phyloP scores from a whole-genome alignment of 2,888 invertebrate genomes.

The Omphaloscelis lunosa region DNA sequence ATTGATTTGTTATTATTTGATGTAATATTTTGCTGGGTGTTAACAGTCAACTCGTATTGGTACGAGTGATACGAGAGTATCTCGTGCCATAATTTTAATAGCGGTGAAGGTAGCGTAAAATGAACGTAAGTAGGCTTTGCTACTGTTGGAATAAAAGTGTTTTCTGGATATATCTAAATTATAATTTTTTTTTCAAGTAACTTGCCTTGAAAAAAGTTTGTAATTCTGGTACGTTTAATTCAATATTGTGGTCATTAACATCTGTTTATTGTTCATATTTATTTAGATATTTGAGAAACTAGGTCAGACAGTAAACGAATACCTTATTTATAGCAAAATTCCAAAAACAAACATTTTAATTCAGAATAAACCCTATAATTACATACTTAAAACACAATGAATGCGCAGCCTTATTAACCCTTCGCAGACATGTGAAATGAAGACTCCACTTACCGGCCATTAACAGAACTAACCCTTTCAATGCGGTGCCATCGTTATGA shows the following conservation, averaged over 20 bases:
- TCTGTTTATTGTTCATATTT: not conserved
- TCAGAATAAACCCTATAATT: constrained; percentile 3
- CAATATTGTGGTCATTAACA: not conserved
- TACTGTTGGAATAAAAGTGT: not conserved
- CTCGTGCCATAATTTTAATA: not conserved
- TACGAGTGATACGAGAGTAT: not conserved
- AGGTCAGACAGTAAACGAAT: not conserved
- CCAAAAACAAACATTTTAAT: not conserved
- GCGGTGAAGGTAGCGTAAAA: not conserved
- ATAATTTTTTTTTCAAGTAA: too few species aligned
- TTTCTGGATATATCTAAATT: too few species aligned
- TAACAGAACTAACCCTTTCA: constrained; percentile 58
- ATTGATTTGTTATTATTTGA: constrained; percentile 51
- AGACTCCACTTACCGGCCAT: constrained; percentile 57
- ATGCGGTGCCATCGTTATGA: constrained; percentile 41
- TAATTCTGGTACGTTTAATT: too few species aligned
- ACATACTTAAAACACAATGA: constrained; percentile 42
- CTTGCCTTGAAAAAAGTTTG: too few species aligned
- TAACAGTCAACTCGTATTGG: not conserved
- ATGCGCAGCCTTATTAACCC: constrained; percentile 55
- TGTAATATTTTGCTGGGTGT: constrained; percentile 2
- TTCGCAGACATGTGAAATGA: constrained; percentile 51
- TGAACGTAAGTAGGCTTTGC: not conserved
- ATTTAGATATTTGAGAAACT: not conserved
- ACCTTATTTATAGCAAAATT: not conserved